Evolutionary conservation across 2,797 vertebrate genomes (phyloP), one percentile per base, ranked within the genome.

Genomic region (Heterohyrax brucei): DNA sequence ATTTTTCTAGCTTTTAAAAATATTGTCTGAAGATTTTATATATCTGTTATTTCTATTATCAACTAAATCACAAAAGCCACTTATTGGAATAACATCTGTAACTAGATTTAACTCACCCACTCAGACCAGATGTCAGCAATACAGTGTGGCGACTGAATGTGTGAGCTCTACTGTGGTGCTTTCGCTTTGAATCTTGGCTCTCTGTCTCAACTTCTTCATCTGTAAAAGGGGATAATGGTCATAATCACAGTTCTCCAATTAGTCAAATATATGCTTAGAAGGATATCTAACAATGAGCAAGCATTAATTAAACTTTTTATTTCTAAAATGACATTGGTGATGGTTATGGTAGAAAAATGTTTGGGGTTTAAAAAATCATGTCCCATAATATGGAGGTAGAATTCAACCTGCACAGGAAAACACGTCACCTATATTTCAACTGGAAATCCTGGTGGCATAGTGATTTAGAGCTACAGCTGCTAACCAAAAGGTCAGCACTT

Each of bases 341-440:
- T 46, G 7, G 14, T 53, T 26, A 14, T 73, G 24, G 73, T 46
- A 10, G 72, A 39, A 92, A 28, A 80, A 87, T 64, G 16, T 59
- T 30, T 73, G 72, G 21, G 2, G 48, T 66, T 24, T 10, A 19
- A 83, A 68, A n/a, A 73, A 4, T 14, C 26, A 28, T 30, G 46
- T 78, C 53, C 53, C 50, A 39, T 53, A 77, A 75, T 39, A 68
- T 53, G 77, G 46, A 89, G n/a, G 9, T 87, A 72, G 81, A 93
- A 81, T 77, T 72, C 30, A 76, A 61, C 24, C 53, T 10, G 24
- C n/a, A 10, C 56, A 28, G 9, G 66, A 78, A 39, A 44, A 66
- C 33, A 21, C n/a, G 18, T 7, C 46, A 33, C 9, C 21, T 33
- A 64, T 46, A 28, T 9, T 12, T 48, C 50, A 64, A 18, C 33